Evolutionary conservation across 2,113 vertebrate genomes (phyloP).

Genomic region (Oxyruncus cristatus): DNA sequence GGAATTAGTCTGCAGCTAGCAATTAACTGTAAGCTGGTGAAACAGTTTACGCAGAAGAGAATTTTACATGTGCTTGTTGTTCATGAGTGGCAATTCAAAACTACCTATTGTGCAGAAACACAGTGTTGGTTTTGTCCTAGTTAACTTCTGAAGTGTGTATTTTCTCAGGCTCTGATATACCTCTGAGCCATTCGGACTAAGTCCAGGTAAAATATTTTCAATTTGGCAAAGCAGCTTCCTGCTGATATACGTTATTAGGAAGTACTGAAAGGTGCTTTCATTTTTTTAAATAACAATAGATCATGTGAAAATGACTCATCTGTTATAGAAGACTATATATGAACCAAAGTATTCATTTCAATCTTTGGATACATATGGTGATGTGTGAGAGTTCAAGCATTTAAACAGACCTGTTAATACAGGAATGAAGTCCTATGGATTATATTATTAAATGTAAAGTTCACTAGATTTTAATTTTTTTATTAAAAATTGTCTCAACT

Average conservation of each 20-base stretch:
- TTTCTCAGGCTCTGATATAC: constrained; percentile 8
- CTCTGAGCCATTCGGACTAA: constrained; percentile 51
- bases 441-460: not conserved
- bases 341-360: constrained; percentile 34
- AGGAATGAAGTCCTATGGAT: not conserved
- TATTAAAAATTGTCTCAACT: not conserved
- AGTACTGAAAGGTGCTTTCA: constrained; percentile 53
- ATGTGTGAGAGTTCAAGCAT: not conserved
- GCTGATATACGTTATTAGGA: constrained; percentile 35
- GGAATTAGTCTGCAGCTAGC: not conserved
- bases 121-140: not conserved
- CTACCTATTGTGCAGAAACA: constrained; percentile 2
- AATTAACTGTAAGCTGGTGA: not conserved
- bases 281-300: constrained; percentile 31
- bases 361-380: not conserved
- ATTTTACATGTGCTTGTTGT: not conserved
- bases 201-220: constrained; percentile 64
- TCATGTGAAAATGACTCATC: not conserved
- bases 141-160: constrained; percentile 29
- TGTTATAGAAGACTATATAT: not conserved
- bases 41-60: constrained; percentile 2
- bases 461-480: not conserved
- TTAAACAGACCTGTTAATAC: not conserved
- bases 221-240: constrained; percentile 55
- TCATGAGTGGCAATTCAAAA: not conserved